phyloP scores from a whole-genome alignment of 2,888 invertebrate genomes.

The Plagiodera versicolora region DNA sequence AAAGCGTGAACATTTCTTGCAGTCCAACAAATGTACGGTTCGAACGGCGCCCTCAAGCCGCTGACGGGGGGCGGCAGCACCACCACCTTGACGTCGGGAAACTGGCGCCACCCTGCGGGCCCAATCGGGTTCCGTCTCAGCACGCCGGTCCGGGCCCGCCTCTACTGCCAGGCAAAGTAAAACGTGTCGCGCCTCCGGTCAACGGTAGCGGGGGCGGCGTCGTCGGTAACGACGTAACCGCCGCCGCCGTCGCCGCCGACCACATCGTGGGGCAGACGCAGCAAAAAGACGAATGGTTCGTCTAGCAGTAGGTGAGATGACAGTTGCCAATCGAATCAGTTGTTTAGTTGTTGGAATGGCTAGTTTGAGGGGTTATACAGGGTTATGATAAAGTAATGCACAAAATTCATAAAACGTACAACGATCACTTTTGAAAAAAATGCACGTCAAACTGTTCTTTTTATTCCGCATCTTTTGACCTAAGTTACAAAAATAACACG shows the following conservation, averaged over 20 bases:
- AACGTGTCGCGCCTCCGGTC: conserved; percentile 50
- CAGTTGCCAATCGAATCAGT: not conserved
- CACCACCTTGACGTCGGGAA: conserved; percentile 73
- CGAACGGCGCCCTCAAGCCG: conserved; percentile 68
- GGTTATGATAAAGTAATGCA: too few species aligned
- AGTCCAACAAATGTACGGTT: conserved; percentile 77
- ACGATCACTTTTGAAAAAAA: too few species aligned
- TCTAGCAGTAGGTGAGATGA: conserved; percentile 66
- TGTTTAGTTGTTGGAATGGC: too few species aligned
- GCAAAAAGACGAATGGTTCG: conserved; percentile 92
- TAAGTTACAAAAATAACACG: too few species aligned
- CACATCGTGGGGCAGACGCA: conserved; percentile 58
- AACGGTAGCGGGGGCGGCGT: conserved; percentile 36
- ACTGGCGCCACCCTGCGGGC: conserved; percentile 96
- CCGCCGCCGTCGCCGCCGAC: conserved; percentile 51
- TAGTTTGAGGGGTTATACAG: too few species aligned
- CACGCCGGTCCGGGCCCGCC: conserved; percentile 70
- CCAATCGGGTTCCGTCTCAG: conserved; percentile 58
- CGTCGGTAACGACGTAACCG: conserved; percentile 34
- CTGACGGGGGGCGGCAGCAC: conserved; percentile 58
- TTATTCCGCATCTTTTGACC: too few species aligned
- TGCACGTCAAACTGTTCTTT: too few species aligned
- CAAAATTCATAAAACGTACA: too few species aligned
- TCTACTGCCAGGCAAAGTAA: conserved; percentile 74
- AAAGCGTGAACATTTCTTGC: conserved; percentile 45